These are phyloP conservation scores for Dione juno DNA, from an alignment of 2,888 invertebrate species.

Conservation along the genomic window DNA sequence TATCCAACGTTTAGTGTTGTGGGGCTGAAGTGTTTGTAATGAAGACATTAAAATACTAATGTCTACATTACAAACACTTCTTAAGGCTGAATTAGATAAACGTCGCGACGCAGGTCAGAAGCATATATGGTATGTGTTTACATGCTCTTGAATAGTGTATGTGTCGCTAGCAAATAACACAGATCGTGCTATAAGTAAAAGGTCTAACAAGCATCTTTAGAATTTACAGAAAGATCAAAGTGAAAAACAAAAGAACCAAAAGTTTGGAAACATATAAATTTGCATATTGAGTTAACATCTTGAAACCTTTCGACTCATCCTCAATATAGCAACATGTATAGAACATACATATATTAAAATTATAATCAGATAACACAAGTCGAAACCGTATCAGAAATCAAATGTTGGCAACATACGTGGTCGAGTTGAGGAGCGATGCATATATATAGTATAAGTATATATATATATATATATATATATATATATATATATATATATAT, in stretches of 20 bases:
- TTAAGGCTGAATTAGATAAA: conserved; percentile 49
- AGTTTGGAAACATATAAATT: neutral
- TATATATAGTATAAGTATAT: too few species aligned
- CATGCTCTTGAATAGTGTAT: conserved; percentile 51
- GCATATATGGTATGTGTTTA: conserved; percentile 49
- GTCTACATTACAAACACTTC: conserved; percentile 64
- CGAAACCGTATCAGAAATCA: conserved; percentile 25
- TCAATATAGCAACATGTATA: neutral
- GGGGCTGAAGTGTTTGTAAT: conserved; percentile 65
- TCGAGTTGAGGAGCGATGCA: neutral
- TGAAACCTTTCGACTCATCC: neutral
- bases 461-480: too few species aligned
- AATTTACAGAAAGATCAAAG: neutral
- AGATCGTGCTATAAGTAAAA: conserved; percentile 45
- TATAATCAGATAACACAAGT: conserved; percentile 4
- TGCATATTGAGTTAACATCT: neutral
- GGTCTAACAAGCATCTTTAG: conserved; percentile 19
- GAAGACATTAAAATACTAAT: too few species aligned
- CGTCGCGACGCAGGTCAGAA: conserved; percentile 51
- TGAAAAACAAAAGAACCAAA: too few species aligned
- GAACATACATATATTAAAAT: neutral
- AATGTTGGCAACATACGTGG: conserved; percentile 11
- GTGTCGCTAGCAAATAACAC: conserved; percentile 44
- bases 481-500: too few species aligned
- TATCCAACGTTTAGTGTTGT: conserved; percentile 47